Conservation (phyloP, 2,888 invertebrate genomes). For the Drosophila paucipuncta region DNA sequence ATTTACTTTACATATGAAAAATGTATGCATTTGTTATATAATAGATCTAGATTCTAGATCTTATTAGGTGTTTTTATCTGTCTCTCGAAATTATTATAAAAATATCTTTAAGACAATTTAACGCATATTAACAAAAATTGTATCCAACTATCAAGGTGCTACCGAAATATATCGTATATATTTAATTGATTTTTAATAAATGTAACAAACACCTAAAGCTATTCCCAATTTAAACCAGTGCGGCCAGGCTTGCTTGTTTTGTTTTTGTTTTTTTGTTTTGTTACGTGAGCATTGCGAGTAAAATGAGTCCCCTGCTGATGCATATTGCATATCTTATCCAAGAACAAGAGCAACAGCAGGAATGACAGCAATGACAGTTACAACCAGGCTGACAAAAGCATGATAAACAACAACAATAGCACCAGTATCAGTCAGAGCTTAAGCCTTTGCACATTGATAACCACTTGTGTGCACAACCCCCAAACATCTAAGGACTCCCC, state of each 20-base stretch:
- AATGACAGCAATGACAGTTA: conserved; percentile 2
- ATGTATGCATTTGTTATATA: neutral
- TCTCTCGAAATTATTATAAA: neutral
- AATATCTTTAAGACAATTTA: neutral
- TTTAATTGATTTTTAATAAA: neutral
- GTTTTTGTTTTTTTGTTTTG: conserved; percentile 8
- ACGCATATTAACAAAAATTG: neutral
- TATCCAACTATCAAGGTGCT: neutral
- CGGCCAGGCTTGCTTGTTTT: neutral
- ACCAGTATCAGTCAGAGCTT: conserved; percentile 6
- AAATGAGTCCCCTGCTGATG: conserved; percentile 29
- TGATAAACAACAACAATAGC: conserved; percentile 8
- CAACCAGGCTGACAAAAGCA: conserved; percentile 18
- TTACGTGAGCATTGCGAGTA: conserved; percentile 1
- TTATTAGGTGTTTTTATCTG: neutral
- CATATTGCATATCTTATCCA: conserved; percentile 50
- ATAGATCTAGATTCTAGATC: neutral
- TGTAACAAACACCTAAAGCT: neutral
- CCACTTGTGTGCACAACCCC: conserved; percentile 68
- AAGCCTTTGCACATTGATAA: conserved; percentile 62
- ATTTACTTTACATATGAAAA: neutral
- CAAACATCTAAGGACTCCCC: conserved; percentile 7
- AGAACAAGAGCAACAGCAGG: conserved; percentile 1
- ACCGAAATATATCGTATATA: neutral
- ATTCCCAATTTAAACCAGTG: neutral